Conservation (phyloP, 2,888 invertebrate genomes). For the Chalcosyrphus nemorum region DNA sequence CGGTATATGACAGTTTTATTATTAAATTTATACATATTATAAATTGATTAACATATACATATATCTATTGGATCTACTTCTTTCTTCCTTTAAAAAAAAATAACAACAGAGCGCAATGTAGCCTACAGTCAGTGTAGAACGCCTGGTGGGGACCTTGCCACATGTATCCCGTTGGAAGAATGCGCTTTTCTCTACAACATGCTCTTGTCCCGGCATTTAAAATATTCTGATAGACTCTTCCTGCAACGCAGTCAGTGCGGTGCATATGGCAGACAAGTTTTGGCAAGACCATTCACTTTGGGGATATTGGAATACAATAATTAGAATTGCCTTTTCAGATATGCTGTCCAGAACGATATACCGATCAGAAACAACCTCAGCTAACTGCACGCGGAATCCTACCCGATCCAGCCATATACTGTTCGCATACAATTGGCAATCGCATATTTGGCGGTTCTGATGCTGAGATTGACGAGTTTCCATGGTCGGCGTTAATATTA, state of each 20-base stretch:
- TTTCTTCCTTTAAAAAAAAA: no score
- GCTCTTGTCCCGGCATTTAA: neutral
- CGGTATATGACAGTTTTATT: no score
- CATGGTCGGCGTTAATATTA: neutral
- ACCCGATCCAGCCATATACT: neutral
- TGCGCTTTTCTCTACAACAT: neutral
- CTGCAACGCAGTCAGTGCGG: neutral
- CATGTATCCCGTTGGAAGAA: neutral
- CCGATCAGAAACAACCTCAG: neutral
- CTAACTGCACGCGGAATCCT: neutral
- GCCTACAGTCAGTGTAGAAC: slow-evolving; percentile 80
- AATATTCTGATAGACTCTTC: neutral
- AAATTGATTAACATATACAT: no score
- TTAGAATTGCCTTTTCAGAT: neutral
- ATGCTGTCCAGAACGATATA: neutral
- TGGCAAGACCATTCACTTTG: neutral
- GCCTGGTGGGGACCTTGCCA: slow-evolving; percentile 78
- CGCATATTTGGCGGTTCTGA: neutral
- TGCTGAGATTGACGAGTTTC: neutral
- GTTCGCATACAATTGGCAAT: neutral
- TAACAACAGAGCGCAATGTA: slow-evolving; percentile 12
- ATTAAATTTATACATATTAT: no score
- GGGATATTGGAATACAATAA: no score
- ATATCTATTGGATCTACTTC: no score
- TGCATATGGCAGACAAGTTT: neutral